Conservation (phyloP, 2,797 vertebrate species). For the Xiphophorus birchmanni region DNA sequence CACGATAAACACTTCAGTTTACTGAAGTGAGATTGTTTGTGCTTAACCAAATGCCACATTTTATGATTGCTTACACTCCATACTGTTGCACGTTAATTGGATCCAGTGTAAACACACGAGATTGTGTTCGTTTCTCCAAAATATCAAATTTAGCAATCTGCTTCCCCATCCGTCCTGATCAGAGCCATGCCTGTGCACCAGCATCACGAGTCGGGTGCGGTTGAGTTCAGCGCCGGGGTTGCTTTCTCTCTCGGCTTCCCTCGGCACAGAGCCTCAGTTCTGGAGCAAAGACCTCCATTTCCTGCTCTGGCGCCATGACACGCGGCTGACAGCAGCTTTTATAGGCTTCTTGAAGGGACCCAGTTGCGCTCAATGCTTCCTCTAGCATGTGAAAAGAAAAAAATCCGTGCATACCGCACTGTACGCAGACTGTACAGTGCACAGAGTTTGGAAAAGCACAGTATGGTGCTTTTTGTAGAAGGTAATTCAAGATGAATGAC, state of each 20-base stretch:
- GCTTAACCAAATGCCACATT: neutral
- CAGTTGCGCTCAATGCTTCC: conserved; percentile 42
- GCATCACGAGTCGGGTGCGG: conserved; percentile 52
- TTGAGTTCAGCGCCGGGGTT: conserved; percentile 54
- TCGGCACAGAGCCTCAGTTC: conserved; percentile 46
- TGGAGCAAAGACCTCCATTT: conserved; percentile 67
- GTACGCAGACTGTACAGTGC: conserved; percentile 16
- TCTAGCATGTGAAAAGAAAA: conserved; percentile 21
- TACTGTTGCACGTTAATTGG: neutral
- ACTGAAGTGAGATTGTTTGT: neutral
- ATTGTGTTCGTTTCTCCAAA: neutral
- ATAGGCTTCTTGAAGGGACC: conserved; percentile 65
- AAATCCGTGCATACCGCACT: conserved; percentile 27
- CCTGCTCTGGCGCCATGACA: conserved; percentile 69
- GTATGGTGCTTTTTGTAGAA: conserved; percentile 12
- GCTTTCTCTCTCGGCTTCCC: conserved; percentile 55
- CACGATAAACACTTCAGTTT: neutral
- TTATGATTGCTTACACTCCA: neutral
- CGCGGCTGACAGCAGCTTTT: conserved; percentile 67
- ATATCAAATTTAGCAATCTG: neutral
- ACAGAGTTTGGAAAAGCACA: neutral
- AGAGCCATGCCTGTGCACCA: conserved; percentile 39
- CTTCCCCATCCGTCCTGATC: conserved; percentile 12
- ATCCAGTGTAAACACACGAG: neutral
- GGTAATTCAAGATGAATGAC: neutral